phyloP scores from a whole-genome alignment of 2,888 invertebrate species.

The Cyrtodaria siliqua region DNA sequence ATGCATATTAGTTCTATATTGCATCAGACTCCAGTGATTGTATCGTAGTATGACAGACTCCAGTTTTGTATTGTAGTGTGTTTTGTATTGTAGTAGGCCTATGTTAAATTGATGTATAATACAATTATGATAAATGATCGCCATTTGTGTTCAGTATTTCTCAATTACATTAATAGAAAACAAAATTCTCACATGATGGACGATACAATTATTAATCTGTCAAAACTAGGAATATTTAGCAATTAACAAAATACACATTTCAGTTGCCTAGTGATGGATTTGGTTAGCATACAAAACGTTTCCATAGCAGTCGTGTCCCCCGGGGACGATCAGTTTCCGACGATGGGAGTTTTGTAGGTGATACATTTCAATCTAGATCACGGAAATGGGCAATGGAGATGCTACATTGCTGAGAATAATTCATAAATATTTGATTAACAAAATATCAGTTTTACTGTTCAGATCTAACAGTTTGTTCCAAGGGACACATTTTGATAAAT shows the following conservation, averaged over 20 bases:
- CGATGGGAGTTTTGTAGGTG: constrained; percentile 9
- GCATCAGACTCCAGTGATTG: too few species aligned
- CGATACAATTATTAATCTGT: constrained; percentile 27
- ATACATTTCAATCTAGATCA: constrained; percentile 58
- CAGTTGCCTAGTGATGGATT: constrained; percentile 1
- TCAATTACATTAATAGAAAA: too few species aligned
- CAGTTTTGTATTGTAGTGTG: too few species aligned
- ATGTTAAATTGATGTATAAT: too few species aligned
- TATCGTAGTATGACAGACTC: too few species aligned
- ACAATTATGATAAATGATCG: too few species aligned
- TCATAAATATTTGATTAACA: constrained; percentile 76
- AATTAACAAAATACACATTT: constrained; percentile 51
- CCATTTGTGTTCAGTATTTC: too few species aligned
- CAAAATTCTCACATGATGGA: neutral
- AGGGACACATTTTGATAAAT: too few species aligned
- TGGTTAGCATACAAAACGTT: constrained; percentile 28
- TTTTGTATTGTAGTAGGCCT: too few species aligned
- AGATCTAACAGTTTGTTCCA: too few species aligned
- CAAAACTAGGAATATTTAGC: constrained; percentile 31
- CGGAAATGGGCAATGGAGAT: constrained; percentile 53
- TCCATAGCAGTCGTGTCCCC: constrained; percentile 48
- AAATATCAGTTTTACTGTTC: constrained; percentile 29
- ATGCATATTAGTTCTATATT: too few species aligned
- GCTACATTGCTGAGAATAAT: constrained; percentile 35
- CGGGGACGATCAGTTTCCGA: constrained; percentile 39